A percentile compares a stretch with the other conserved stretches of the same genome.
phyloP scores from a whole-genome alignment of 2,888 invertebrate species.

The Yponomeuta sedellus region DNA sequence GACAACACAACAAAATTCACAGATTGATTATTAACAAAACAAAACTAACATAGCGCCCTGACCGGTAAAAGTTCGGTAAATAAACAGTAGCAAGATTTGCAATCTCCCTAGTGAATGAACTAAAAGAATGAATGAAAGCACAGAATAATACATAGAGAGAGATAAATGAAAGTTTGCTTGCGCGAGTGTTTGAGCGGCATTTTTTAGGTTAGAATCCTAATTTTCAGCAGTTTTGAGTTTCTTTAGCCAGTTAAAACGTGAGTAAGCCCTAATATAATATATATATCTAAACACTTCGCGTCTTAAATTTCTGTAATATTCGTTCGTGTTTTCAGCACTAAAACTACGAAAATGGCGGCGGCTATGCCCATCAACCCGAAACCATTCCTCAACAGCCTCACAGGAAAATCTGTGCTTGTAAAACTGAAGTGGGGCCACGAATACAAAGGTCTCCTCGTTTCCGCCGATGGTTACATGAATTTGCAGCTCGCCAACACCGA shows the following conservation, averaged over 20 bases:
- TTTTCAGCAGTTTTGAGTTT: conserved; percentile 11
- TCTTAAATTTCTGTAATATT: not conserved
- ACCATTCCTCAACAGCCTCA: conserved; percentile 98
- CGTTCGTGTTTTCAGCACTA: not conserved
- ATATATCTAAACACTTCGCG: not conserved
- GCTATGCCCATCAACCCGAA: conserved; percentile 99
- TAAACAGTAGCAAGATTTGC: not conserved
- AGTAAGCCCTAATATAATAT: not conserved
- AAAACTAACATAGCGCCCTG: too few species aligned
- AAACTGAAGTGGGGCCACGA: conserved; percentile 99
- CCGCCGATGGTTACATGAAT: conserved; percentile 99
- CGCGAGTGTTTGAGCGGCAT: not conserved
- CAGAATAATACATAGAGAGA: too few species aligned
- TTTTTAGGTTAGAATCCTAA: conserved; percentile 13
- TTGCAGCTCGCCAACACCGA: conserved; percentile 98
- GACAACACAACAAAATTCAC: not conserved
- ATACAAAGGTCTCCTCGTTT: conserved; percentile 98
- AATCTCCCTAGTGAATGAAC: too few species aligned
- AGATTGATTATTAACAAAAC: not conserved
- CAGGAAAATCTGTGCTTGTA: conserved; percentile 97
- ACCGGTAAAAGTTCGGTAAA: not conserved
- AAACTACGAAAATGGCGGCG: conserved; percentile 79
- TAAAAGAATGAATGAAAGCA: too few species aligned
- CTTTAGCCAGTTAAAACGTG: conserved; percentile 27
- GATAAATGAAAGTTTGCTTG: not conserved